Conservation (phyloP, 1,140 invertebrate genomes). For the Oedothorax gibbosus region DNA sequence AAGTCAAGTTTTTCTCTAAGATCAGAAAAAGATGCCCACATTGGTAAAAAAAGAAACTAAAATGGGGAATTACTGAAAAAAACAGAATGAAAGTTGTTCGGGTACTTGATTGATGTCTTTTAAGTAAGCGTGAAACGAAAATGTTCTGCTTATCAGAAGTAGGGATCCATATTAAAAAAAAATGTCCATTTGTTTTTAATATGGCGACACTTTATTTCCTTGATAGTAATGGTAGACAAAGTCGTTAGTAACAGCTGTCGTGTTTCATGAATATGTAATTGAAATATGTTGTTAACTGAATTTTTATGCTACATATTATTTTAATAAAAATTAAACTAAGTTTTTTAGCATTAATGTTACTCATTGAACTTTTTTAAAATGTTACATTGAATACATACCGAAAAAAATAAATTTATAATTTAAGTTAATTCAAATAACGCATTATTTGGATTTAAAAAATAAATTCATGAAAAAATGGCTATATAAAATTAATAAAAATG, state of each 20-base stretch:
- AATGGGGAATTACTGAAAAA: conserved; percentile 6
- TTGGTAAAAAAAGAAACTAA: conserved; percentile 8
- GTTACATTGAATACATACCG: no score
- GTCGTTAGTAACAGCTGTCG: background rate
- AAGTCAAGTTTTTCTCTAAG: conserved; percentile 36
- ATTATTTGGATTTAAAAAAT: no score
- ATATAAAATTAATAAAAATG: no score
- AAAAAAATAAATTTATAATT: no score
- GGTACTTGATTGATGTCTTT: conserved; percentile 41
- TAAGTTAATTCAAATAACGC: no score
- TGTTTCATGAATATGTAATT: background rate
- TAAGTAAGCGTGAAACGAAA: conserved; percentile 8
- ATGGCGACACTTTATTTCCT: background rate
- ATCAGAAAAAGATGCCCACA: conserved; percentile 19
- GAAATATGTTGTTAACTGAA: background rate
- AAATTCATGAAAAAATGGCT: no score
- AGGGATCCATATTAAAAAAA: no score
- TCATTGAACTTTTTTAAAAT: no score
- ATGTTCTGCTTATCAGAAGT: background rate
- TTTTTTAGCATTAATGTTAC: no score
- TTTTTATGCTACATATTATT: no score
- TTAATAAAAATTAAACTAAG: no score
- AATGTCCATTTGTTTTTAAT: background rate
- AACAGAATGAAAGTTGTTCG: background rate
- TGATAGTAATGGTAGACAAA: background rate